Base-by-base conservation (phyloP, 53 echinoderm and acorn worm genomes). In the Patiria pectinifera region DNA sequence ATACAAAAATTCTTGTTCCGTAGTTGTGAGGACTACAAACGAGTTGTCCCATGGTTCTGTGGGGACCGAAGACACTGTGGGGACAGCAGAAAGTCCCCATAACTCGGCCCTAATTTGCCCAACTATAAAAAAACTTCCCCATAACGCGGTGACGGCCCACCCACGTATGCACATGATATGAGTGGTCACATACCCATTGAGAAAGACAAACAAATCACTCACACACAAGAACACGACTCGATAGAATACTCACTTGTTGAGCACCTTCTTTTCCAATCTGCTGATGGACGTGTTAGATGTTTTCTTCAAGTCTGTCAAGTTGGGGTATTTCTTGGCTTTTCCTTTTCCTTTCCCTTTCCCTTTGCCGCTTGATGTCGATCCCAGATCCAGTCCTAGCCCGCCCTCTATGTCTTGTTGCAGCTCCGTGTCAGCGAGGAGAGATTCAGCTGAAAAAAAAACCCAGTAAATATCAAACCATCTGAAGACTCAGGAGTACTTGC, bases 261-360 rank as follows among this genome's bases (percentile, higher is more conserved):
- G 77, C 4, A 98, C 95, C 63, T 85, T 93, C 87, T 97, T 98
- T 91, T 93, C 98, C 60, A 98, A 92, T 63, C 98, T 89, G 4
- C 76, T 93, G 63, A 95, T 83, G 23, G 96, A 71, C 14, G 98
- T 98, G 84, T 95, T 96, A 71, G 87, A 92, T 49, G 76, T 94
- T 74, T 96, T 94, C 62, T 86, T 95, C 77, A 98, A 93, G 89
- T 97, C 95, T 2, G 98, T 98, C 78, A 98, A 87, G 59, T 95
- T 96, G 44, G 98, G 96, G 86, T 95, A 96, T 63, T 96, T 96
- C 83, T 95, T 94, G 84, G 94, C 96, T 71, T 93, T 95, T n/a
- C 93, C 95, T 83, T 96, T 96, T 0, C 96, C 98, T 71, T 95
- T 97, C 16, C 95, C 95, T 48, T 93, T 93, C 53, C 95, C 95